A percentile compares a stretch with the other conserved stretches of the same genome.
Conservation (phyloP, 2,113 vertebrate species). For the Galbula dea region DNA sequence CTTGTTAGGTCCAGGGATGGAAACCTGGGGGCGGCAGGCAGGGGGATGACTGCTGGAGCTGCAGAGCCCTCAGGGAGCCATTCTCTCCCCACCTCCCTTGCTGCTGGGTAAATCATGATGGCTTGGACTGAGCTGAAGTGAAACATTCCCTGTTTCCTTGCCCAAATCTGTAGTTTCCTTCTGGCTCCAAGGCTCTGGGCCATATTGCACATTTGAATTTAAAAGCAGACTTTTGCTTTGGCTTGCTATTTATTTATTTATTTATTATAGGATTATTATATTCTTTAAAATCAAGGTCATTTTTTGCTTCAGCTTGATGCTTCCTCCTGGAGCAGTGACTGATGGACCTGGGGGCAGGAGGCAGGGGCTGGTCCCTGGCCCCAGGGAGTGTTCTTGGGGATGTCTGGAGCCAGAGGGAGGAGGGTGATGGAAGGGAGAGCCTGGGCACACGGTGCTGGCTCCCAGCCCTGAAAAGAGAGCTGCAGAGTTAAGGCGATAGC, state of each 20-base stretch:
- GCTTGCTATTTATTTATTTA: conserved; percentile 52
- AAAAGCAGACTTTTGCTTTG: conserved; percentile 47
- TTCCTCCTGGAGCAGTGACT: not conserved
- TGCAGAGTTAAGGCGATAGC: conserved; percentile 31
- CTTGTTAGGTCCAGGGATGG: not conserved
- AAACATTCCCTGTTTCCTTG: conserved; percentile 61
- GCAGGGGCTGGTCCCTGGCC: not conserved
- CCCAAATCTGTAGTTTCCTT: conserved; percentile 62
- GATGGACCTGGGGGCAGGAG: not conserved
- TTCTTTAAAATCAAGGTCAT: not conserved
- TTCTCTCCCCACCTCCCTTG: not conserved
- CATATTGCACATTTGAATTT: conserved; percentile 71
- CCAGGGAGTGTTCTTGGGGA: not conserved
- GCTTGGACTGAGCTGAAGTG: conserved; percentile 48
- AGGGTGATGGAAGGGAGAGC: not conserved
- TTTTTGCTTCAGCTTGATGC: not conserved
- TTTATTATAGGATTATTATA: conserved; percentile 32
- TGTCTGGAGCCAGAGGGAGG: not conserved
- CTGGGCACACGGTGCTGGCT: not conserved
- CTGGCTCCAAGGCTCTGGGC: conserved; percentile 49
- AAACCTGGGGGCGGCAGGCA: not conserved
- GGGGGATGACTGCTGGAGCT: not conserved
- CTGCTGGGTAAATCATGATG: conserved; percentile 21
- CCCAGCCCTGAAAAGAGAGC: conserved; percentile 7
- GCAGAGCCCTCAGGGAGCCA: not conserved